Evolutionary conservation across 2,888 invertebrate genomes (phyloP), one percentile per base, ranked within the genome.

Genomic region (Cheilosia urbana): DNA sequence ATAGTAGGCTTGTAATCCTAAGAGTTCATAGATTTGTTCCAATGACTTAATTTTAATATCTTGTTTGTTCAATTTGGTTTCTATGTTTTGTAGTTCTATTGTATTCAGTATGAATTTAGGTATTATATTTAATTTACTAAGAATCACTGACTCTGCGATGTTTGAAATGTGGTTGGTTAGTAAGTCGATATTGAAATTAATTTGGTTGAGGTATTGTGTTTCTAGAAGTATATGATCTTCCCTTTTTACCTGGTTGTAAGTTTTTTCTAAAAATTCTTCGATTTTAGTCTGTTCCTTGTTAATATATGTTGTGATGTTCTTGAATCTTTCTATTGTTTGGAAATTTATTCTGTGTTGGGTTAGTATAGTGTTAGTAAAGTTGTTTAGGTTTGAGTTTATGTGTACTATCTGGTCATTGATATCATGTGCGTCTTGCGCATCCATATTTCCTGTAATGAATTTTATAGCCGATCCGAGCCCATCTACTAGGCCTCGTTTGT

Each of bases 171-270:
- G 72, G 11, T 27, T 65, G 5, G 27, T 75, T 3, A 84, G 65
- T 11, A 79, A 53, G 47, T 84, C 75, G 4, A 84, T 78, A n/a
- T 84, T 84, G 49, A 66, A 78, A 34, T 73, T 84, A 11, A 78
- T 47, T 42, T 84, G 83, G 7, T 72, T 63, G 7, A 78, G 34
- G 17, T 58, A 79, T 55, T 79, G 71, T n/a, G 45, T 55, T 49
- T 72, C 57, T 21, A 53, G 72, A 4, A 73, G 15, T 13, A 45
- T 65, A 13, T 53, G 24, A 2, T 57, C 9, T 34, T 68, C 72
- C 17, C 51, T 45, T 77, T 62, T 66, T 1, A 83, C 60, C 24
- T 40, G 60, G 45, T 78, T 72, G 21, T 37, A 42, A 2, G 72
- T 55, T 24, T 17, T 49, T 65, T 69, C 30, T 11, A 68, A 11